phyloP scores from a whole-genome alignment of 2,888 invertebrate genomes.

The Lordiphosa fenestrarum region DNA sequence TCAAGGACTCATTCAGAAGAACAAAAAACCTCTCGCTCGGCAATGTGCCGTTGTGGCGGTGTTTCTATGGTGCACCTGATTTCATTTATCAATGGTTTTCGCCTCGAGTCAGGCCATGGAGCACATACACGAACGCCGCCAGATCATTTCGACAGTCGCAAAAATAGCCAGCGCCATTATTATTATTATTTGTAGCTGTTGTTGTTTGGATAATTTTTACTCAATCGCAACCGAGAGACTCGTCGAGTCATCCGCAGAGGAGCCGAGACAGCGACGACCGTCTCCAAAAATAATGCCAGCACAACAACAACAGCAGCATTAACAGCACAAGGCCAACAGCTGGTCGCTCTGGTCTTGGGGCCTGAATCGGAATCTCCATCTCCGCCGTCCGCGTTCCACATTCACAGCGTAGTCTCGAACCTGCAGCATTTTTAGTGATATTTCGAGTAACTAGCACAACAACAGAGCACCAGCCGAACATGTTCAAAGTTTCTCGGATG shows the following conservation, averaged over 20 bases:
- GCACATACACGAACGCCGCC: too few species aligned
- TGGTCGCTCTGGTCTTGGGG: slow-evolving; percentile 39
- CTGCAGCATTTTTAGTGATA: slow-evolving; percentile 64
- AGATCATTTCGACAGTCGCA: slow-evolving; percentile 32
- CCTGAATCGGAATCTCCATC: slow-evolving; percentile 22
- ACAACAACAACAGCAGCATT: slow-evolving; percentile 29
- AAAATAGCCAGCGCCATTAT: slow-evolving; percentile 36
- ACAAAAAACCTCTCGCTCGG: too few species aligned
- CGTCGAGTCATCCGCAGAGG: slow-evolving; percentile 20
- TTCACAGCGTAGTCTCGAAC: slow-evolving; percentile 48
- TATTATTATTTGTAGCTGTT: slow-evolving; percentile 31
- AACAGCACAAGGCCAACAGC: slow-evolving; percentile 42
- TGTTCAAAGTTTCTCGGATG: slow-evolving; percentile 70
- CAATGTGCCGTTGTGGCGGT: too few species aligned
- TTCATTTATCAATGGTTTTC: slow-evolving; percentile 29
- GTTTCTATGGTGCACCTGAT: slow-evolving; percentile 31
- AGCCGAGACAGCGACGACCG: slow-evolving; percentile 1
- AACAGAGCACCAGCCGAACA: slow-evolving; percentile 52
- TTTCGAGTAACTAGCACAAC: slow-evolving; percentile 68
- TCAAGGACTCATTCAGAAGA: too few species aligned
- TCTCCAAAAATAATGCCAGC: slow-evolving; percentile 3
- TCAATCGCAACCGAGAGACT: slow-evolving; percentile 35
- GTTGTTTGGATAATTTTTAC: slow-evolving; percentile 45
- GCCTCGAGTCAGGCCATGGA: slow-evolving; percentile 8
- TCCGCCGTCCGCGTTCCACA: slow-evolving; percentile 48